Percentiles rank a stretch among this genome's conserved stretches.
These are phyloP conservation scores for Mustela lutreola DNA, from an alignment of 2,113 vertebrate species.

Conservation along the genomic window DNA sequence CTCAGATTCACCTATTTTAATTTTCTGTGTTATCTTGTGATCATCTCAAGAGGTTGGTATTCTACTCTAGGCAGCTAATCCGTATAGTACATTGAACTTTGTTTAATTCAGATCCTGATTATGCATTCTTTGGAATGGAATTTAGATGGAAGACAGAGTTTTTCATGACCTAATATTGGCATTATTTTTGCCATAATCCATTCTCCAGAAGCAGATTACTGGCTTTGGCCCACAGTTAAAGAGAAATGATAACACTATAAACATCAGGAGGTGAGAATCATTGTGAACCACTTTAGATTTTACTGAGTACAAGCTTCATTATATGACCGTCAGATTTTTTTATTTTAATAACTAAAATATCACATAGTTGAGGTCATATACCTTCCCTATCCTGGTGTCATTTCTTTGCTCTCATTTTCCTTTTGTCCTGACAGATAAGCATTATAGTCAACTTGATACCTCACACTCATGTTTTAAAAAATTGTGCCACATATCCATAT, in stretches of 20 bases:
- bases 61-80: background rate
- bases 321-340: background rate
- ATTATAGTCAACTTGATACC: background rate
- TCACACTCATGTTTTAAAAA: constrained; percentile 32
- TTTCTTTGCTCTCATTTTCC: background rate
- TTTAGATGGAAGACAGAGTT: background rate
- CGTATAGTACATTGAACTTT: background rate
- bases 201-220: background rate
- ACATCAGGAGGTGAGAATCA: background rate
- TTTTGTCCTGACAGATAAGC: background rate
- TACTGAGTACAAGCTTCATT: background rate
- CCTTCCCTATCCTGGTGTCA: background rate
- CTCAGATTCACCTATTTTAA: constrained; percentile 11
- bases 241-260: background rate
- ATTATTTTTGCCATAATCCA: background rate
- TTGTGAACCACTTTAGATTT: background rate
- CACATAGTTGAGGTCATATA: background rate
- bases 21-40: constrained; percentile 1
- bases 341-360: constrained; percentile 17
- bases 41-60: background rate
- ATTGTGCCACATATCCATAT: background rate
- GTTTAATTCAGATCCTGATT: constrained; percentile 21
- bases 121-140: background rate
- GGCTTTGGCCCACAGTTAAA: background rate
- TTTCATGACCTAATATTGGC: background rate